Conservation (phyloP, 1,140 invertebrate species). For the Saccostrea cuccullata region DNA sequence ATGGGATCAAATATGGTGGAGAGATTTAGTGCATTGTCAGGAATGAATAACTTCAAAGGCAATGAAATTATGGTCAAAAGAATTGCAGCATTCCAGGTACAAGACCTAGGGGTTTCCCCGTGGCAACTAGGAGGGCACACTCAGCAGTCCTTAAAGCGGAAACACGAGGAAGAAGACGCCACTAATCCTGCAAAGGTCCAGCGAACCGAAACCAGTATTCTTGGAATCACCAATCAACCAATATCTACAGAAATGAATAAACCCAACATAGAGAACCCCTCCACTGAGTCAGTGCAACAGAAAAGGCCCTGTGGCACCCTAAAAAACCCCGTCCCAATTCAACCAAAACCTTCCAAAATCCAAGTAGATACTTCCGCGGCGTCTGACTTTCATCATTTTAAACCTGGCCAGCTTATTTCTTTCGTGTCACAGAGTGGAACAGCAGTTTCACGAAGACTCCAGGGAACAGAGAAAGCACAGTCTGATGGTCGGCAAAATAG, state of each 20-base stretch:
- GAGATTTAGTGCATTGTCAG: neutral
- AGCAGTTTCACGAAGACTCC: neutral
- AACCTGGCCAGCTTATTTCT: neutral
- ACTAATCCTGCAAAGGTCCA: neutral
- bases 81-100: neutral
- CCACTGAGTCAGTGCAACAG: too few relatives aligned
- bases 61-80: neutral
- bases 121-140: neutral
- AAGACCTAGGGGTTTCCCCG: neutral
- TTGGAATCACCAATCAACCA: neutral
- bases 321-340: neutral
- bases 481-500: neutral
- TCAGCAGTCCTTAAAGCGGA: neutral
- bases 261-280: neutral
- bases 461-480: neutral
- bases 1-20: conserved; percentile 16
- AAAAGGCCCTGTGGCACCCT: too few relatives aligned
- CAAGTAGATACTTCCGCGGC: neutral
- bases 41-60: neutral
- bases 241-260: neutral
- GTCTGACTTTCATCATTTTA: neutral
- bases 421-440: neutral
- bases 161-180: neutral
- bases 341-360: neutral
- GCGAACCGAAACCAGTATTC: neutral